Conservation (phyloP, 2,888 invertebrate genomes). For the Vandiemenella viatica region DNA sequence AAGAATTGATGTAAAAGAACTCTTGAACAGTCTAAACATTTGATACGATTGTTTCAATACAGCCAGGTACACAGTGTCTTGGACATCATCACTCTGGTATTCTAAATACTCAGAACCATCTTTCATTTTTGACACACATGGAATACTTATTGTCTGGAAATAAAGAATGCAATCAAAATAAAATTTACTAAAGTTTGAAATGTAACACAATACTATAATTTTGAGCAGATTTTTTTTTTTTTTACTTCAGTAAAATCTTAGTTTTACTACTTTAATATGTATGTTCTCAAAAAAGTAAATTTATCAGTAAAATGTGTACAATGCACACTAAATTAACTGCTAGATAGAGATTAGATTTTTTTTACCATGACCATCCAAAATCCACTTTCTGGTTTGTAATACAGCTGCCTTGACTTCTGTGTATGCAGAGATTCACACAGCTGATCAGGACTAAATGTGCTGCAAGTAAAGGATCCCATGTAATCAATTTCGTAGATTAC, state of each 20-base stretch:
- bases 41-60: constrained; percentile 62
- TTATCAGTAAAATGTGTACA: background rate
- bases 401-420: constrained; percentile 74
- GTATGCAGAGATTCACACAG: constrained; percentile 76
- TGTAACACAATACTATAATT: no score
- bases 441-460: constrained; percentile 65
- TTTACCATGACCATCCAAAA: constrained; percentile 87
- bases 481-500: background rate
- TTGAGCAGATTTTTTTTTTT: no score
- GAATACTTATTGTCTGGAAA: constrained; percentile 58
- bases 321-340: background rate
- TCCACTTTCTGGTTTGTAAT: constrained; percentile 70
- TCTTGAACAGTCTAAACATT: constrained; percentile 75
- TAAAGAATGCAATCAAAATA: background rate
- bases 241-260: no score
- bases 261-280: no score
- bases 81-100: constrained; percentile 68
- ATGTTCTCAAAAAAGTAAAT: background rate
- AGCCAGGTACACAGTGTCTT: constrained; percentile 55
- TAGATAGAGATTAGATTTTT: constrained; percentile 12
- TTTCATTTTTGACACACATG: constrained; percentile 51
- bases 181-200: background rate
- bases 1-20: constrained; percentile 52
- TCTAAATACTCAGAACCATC: constrained; percentile 55
- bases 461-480: constrained; percentile 24